These are phyloP conservation scores for Bunonema sp. DNA, from an alignment of 2,888 invertebrate species.

Conservation along the genomic window DNA sequence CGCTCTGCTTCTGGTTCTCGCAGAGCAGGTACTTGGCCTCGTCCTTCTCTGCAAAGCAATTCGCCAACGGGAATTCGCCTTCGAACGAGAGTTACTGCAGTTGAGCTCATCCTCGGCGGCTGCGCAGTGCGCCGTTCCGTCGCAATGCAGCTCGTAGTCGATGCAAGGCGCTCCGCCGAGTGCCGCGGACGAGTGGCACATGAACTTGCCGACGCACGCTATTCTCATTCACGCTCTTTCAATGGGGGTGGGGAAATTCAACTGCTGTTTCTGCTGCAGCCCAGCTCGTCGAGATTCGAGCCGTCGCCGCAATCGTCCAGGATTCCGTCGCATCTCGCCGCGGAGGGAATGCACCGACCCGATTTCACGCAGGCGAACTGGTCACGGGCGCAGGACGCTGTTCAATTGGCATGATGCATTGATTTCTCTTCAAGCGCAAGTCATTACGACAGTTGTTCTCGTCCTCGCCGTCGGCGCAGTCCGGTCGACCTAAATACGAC, in stretches of 20 bases:
- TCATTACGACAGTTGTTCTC: conserved; percentile 37
- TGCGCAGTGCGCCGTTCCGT: conserved; percentile 30
- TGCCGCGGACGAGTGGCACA: conserved; percentile 17
- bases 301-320: conserved; percentile 39
- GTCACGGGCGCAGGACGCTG: conserved; percentile 30
- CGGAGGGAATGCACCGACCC: conserved; percentile 27
- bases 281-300: conserved; percentile 38
- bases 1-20: conserved; percentile 41
- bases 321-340: conserved; percentile 33
- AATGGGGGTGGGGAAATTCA: neutral
- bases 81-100: conserved; percentile 17
- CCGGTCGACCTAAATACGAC: conserved; percentile 33
- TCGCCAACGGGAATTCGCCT: neutral
- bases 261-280: conserved; percentile 35
- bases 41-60: conserved; percentile 20
- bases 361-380: conserved; percentile 40
- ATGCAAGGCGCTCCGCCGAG: conserved; percentile 25
- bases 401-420: neutral
- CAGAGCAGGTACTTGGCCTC: conserved; percentile 32
- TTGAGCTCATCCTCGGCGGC: conserved; percentile 38
- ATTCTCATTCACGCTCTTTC: neutral
- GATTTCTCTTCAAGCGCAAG: conserved; percentile 2
- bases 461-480: conserved; percentile 36
- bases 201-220: conserved; percentile 39
- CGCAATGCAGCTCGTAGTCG: conserved; percentile 27